Conservation (phyloP, 2,888 invertebrate species). For the Rutpela maculata region DNA sequence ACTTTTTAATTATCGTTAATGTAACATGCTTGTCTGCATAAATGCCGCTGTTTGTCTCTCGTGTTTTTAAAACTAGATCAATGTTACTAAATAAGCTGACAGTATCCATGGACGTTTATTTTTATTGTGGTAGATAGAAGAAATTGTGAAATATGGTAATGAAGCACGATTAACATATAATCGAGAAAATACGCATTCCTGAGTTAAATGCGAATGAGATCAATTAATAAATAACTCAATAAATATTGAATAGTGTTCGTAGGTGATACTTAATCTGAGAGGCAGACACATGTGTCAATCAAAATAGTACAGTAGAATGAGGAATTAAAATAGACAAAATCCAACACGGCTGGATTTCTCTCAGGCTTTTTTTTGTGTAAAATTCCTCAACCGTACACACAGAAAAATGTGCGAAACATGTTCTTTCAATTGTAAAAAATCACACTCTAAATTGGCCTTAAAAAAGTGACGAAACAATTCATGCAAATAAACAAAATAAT, state of each 20-base stretch:
- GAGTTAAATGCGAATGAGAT: neutral
- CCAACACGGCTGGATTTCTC: too few species aligned
- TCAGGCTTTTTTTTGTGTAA: too few species aligned
- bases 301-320: too few species aligned
- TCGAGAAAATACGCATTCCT: neutral
- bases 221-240: neutral
- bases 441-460: too few species aligned
- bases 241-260: neutral
- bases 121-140: neutral
- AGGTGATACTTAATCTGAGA: too few species aligned
- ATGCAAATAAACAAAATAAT: too few species aligned
- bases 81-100: conserved; percentile 13
- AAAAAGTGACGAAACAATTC: too few species aligned
- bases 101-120: conserved; percentile 1
- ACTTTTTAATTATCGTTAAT: conserved; percentile 58
- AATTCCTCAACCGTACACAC: too few species aligned
- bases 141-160: conserved; percentile 7
- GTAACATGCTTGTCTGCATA: conserved; percentile 43
- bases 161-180: neutral
- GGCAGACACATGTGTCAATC: too few species aligned
- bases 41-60: conserved; percentile 31
- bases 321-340: too few species aligned
- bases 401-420: too few species aligned
- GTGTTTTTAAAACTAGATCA: conserved; percentile 34
- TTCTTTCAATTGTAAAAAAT: too few species aligned